Evolutionary conservation across 2,888 invertebrate genomes (phyloP), one percentile per base, ranked within the genome.

Genomic region (Dicyrtomina minuta): DNA sequence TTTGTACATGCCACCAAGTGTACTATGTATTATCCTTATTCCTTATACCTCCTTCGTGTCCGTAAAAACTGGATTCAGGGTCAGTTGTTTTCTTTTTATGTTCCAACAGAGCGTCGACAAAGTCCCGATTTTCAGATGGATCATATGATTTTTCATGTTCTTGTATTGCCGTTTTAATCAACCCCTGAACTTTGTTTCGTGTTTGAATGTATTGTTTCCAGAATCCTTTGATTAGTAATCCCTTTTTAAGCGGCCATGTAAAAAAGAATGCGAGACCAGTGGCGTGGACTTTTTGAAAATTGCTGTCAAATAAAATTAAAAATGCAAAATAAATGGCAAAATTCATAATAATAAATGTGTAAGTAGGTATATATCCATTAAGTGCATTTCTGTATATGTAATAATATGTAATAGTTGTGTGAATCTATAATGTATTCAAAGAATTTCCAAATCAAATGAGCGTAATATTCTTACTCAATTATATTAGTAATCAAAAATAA

Each of bases 31-130:
- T n/a, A n/a, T n/a, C n/a, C n/a, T n/a, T n/a, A n/a, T n/a, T n/a
- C n/a, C n/a, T n/a, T n/a, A n/a, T 66, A 74, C 75, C 74, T 74
- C 78, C 78, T 74, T 78, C 78, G 6, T 74, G 70, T 39, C 73
- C 72, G 55, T 75, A 75, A 65, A 78, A 78, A 68, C 75, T 76
- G 6, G 75, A 76, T 6, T 73, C 67, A 13, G 78, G 75, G 51
- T 76, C 75, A 24, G 62, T 62, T 0, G 74, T 72, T 49, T 73
- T 73, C 55, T 72, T 72, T 70, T 71, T 70, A 44, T 78, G 74
- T 17, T 43, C 20, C 22, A 78, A 74, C n/a, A 75, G 59, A 12
- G 74, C 74, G 61, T 78, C 78, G 10, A 78, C 51, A n/a, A 78
- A 74, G 65, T 78, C 77, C 43, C 76, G 64, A 33, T 67, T 70